Base-by-base conservation (phyloP, 2,888 invertebrate species). In the Thymelicus sylvestris region DNA sequence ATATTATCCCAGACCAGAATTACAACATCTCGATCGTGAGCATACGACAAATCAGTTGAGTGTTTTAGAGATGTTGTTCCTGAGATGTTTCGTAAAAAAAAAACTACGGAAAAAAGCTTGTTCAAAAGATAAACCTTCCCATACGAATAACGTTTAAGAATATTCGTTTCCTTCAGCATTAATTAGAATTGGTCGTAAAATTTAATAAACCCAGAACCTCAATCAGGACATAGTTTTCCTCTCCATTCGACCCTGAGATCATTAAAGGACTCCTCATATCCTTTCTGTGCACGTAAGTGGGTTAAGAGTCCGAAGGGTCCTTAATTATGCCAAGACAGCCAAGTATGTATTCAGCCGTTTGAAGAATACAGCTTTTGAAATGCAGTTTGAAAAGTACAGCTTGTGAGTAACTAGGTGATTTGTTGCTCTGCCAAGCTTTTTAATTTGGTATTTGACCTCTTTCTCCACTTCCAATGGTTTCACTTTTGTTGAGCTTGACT, bases 301-400 rank as follows among this genome's bases (percentile, higher is more conserved):
- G 68, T 68, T 68, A 68, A 63, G 68, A 63, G 57, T 57, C 63
- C 55, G 6, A 13, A 63, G 64, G 24, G 52, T 50, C 59, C 69
- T 69, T 69, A 64, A 69, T 69, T 69, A 69, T 60, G 39, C 50
- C 47, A n/a, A n/a, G n/a, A n/a, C n/a, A n/a, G n/a, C n/a, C n/a
- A 41, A 64, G 69, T 59, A 48, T 63, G 67, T 67, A 69, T 69
- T 69, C 69, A 69, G 57, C 48, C 63, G 55, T 63, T 68, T 69
- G 69, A 69, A 64, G 69, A 64, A 69, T 59, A 64, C 64, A 57
- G 38, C 59, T 4, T 38, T 57, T 15, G 15, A 63, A 47, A 44
- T 13, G 52, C 12, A 59, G 44, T 69, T 69, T 63, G 57, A 15
- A 57, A 52, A 55, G 24, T n/a, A 39, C 19, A 31, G 31, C 31